Conservation (phyloP, 2,888 invertebrate species). For the Lapara coniferarum region DNA sequence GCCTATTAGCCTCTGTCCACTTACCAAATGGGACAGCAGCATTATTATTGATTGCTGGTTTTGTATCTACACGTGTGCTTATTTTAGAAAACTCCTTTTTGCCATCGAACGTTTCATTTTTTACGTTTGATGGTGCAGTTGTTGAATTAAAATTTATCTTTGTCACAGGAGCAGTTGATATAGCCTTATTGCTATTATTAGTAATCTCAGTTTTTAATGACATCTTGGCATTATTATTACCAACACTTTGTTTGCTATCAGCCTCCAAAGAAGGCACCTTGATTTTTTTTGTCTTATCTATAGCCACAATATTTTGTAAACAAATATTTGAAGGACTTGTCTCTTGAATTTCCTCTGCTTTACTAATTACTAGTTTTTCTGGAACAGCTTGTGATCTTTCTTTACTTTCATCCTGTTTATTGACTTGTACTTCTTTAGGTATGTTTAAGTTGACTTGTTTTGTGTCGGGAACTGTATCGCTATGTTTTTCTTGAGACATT, state of each 20-base stretch:
- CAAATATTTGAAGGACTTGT: no score
- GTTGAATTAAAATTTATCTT: background rate
- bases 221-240: background rate
- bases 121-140: conserved; percentile 17
- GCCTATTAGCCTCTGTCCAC: conserved; percentile 77
- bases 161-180: background rate
- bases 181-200: background rate
- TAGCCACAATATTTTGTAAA: no score
- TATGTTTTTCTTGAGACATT: background rate
- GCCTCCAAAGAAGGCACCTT: conserved; percentile 9
- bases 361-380: background rate
- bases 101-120: conserved; percentile 30
- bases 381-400: background rate
- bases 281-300: conserved; percentile 16
- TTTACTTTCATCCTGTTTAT: background rate
- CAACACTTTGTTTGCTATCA: background rate
- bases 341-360: background rate
- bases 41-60: conserved; percentile 61
- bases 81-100: conserved; percentile 38
- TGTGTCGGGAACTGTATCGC: background rate
- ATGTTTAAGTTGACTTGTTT: background rate
- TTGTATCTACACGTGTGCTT: conserved; percentile 40
- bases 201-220: conserved; percentile 9
- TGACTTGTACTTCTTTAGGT: background rate
- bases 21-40: conserved; percentile 75